phyloP scores from a whole-genome alignment of 53 echinoderm and acorn worm species.

The Holothuria leucospilota region DNA sequence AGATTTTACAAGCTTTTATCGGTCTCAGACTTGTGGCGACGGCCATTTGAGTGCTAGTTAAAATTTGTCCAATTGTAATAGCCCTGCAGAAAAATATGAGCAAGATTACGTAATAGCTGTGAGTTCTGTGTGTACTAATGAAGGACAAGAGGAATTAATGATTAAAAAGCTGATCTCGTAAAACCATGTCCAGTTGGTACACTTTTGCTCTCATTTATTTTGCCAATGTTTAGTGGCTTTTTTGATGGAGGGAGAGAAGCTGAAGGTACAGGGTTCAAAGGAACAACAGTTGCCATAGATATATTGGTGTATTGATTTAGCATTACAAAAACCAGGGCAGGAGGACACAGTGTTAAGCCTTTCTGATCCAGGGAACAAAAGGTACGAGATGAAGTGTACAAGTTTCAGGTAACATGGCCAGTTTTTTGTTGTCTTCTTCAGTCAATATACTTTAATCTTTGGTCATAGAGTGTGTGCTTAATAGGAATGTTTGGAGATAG shows the following conservation, averaged over 20 bases:
- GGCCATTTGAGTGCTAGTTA: not conserved
- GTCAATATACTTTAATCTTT: conserved; percentile 35
- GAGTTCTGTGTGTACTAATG: not conserved
- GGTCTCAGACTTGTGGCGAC: too few relatives aligned
- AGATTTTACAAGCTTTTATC: too few relatives aligned
- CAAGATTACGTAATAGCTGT: conserved; percentile 6
- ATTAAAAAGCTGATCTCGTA: conserved; percentile 11
- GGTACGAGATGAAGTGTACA: not conserved
- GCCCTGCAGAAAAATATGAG: conserved; percentile 7
- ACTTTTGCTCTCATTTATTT: not conserved
- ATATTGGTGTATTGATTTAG: conserved; percentile 23
- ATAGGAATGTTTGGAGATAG: conserved; percentile 26
- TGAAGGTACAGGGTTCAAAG: not conserved
- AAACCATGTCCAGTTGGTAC: too few relatives aligned
- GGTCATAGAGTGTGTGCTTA: not conserved
- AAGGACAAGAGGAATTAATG: conserved; percentile 33
- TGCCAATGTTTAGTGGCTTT: not conserved
- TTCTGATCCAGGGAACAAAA: conserved; percentile 18
- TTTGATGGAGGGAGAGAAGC: not conserved
- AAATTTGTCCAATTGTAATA: conserved; percentile 11
- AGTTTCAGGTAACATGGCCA: conserved; percentile 28
- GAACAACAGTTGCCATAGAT: conserved; percentile 29
- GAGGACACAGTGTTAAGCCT: conserved; percentile 6
- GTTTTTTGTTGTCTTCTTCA: conserved; percentile 24
- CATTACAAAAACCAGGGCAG: conserved; percentile 1